phyloP scores from a whole-genome alignment of 2,797 vertebrate species.

The Somateria mollissima region DNA sequence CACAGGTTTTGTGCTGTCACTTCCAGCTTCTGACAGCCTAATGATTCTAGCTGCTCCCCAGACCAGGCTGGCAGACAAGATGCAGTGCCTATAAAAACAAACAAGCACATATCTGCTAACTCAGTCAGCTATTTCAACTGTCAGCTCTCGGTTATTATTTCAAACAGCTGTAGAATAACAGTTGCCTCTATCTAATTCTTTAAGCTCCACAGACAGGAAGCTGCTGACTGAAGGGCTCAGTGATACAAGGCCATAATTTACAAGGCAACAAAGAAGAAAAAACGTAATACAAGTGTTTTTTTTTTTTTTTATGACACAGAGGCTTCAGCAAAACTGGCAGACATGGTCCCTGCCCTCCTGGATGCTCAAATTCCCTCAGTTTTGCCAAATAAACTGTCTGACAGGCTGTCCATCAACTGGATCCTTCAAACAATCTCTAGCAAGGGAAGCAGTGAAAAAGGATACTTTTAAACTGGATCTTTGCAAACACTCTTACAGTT shows the following conservation, averaged over 20 bases:
- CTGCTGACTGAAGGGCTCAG: slow-evolving; percentile 9
- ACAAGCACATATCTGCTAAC: background rate
- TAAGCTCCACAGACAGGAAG: background rate
- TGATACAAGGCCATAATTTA: background rate
- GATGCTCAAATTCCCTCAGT: background rate
- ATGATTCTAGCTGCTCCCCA: background rate
- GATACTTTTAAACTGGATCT: background rate
- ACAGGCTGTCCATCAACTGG: background rate
- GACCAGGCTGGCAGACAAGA: background rate
- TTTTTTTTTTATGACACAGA: background rate
- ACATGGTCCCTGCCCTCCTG: background rate
- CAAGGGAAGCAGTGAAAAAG: background rate
- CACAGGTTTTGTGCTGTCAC: background rate
- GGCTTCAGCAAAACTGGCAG: background rate
- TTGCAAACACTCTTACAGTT: background rate
- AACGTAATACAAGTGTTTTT: background rate
- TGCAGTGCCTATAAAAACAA: background rate
- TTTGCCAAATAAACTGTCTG: background rate
- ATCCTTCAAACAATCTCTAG: background rate
- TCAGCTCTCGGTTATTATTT: slow-evolving; percentile 23
- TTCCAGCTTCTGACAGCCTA: background rate
- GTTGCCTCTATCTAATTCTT: background rate
- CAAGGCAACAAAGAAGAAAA: background rate
- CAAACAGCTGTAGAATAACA: slow-evolving; percentile 37
- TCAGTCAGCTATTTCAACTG: slow-evolving; percentile 5